These are phyloP conservation scores for Psettodes erumei DNA, from an alignment of 2,113 vertebrate genomes.

Conservation along the genomic window DNA sequence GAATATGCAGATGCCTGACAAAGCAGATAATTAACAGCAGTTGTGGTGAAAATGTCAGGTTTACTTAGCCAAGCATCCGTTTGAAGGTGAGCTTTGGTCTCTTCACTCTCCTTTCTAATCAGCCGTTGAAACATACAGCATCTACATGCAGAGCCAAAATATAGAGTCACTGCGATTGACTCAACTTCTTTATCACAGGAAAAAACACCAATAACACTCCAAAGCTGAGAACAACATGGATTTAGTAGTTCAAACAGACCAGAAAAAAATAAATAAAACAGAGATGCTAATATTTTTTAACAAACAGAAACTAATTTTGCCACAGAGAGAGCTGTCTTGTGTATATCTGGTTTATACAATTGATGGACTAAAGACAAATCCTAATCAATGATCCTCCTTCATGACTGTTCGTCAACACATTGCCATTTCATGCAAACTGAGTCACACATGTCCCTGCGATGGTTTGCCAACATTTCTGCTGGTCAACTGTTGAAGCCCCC, in stretches of 20 bases:
- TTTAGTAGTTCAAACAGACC: not conserved
- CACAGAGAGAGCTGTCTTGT: not conserved
- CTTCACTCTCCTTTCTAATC: constrained; percentile 9
- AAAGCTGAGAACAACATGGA: constrained; percentile 5
- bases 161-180: constrained; percentile 22
- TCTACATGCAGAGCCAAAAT: constrained; percentile 7
- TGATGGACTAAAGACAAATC: not conserved
- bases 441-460: not conserved
- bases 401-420: constrained; percentile 4
- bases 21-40: not conserved
- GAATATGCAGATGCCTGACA: not conserved
- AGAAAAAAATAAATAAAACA: not conserved
- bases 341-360: not conserved
- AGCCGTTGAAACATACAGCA: not conserved
- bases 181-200: constrained; percentile 1
- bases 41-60: constrained; percentile 10
- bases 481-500: constrained; percentile 2
- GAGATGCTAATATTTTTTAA: not conserved
- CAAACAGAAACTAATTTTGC: not conserved
- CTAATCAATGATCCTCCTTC: not conserved
- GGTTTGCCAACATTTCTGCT: constrained; percentile 2
- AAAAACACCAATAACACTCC: constrained; percentile 18
- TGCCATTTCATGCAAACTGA: not conserved
- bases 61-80: not conserved
- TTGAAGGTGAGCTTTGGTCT: constrained; percentile 17